Base-by-base conservation (phyloP, 2,888 invertebrate species). In the Congeria kusceri region DNA sequence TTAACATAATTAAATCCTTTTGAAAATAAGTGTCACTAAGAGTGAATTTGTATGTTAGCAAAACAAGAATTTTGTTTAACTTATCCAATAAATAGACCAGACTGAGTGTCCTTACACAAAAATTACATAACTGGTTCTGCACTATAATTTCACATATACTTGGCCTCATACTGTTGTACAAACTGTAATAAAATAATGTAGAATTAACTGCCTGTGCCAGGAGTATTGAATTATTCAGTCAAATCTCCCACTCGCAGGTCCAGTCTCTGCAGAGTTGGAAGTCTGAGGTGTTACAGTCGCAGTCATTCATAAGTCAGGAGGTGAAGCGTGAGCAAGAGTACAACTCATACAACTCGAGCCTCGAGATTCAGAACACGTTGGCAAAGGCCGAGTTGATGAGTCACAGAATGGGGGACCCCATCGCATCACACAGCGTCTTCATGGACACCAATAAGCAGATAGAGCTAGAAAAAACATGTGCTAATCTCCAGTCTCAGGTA, bases 401-500 rank as follows among this genome's bases (percentile, higher is more conserved):
- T 20, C 77, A 83, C 63, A 64, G 63, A 18, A 83, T 80, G 69
- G 75, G 74, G 0, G 75, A 74, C 25, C 61, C 56, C 47, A 53
- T 64, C 13, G 76, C 72, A 23, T 65, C 67, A 15, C 71, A 77
- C 20, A 68, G 77, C 13, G 58, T 78, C 15, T 11, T 64, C 18
- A 49, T 80, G n/a, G 89, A 89, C 57, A 62, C 80, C 32, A 83
- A 85, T 64, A 85, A 87, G 63, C 88, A 89, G 28, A 70, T 67
- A 32, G 87, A 91, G 65, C 79, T 92, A 65, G 91, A 91, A 72
- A 88, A 83, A 44, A 90, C 90, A 0, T 92, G 92, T 86, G 87
- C 86, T 20, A 87, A 85, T 73, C 87, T 92, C 7, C 92, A 92
- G 83, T 83, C 85, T 32, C 91, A 92, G 90, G 92, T 91, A 27